Evolutionary conservation across 2,888 invertebrate species (phyloP), one percentile per base, ranked within the genome.

Genomic region (Sycophila texana): DNA sequence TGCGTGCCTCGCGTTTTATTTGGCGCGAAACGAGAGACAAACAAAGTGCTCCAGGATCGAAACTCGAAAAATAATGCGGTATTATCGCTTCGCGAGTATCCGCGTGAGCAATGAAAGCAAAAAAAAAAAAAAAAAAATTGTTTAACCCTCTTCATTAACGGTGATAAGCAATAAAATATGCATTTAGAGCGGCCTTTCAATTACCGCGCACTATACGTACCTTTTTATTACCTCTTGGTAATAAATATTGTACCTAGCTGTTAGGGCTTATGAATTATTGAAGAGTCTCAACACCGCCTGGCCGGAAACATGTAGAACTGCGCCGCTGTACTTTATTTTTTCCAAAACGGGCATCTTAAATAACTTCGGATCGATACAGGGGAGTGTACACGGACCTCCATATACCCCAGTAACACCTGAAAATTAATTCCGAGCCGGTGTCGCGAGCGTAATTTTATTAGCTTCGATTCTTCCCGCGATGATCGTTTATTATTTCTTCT

Each of bases 201-300:
- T 77, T 77, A 72, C 51, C 16, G 30, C 18, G 47, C 30, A 39
- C 47, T 22, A 26, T 26, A 26, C 49, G 20, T 53, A n/a, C 16
- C n/a, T 57, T 60, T 71, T 75, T 55, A 71, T 71, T 65, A 75
- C 55, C 58, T 30, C 12, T 22, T 0, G 53, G 76, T 26, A 65
- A 77, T 77, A 74, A 80, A 77, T 73, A 65, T 76, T 68, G 58
- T 7, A 53, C 14, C 14, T 63, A 73, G 68, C 61, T 58, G 58
- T 77, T 73, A 65, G 66, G 51, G n/a, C 57, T 75, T 67, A 77
- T 77, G 73, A 76, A 76, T 70, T 67, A 80, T 77, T 67, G 71
- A 77, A 58, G 77, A 60, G 61, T 10, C 49, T 22, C 13, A n/a
- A 7, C 53, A 20, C 26, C 22, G 49, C 14, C 13, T 51, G 74